Percentiles rank a stretch among this genome's conserved stretches.
These are phyloP conservation scores for Noctuana brunneofusca DNA, from an alignment of 2,888 invertebrate species.

Conservation along the genomic window DNA sequence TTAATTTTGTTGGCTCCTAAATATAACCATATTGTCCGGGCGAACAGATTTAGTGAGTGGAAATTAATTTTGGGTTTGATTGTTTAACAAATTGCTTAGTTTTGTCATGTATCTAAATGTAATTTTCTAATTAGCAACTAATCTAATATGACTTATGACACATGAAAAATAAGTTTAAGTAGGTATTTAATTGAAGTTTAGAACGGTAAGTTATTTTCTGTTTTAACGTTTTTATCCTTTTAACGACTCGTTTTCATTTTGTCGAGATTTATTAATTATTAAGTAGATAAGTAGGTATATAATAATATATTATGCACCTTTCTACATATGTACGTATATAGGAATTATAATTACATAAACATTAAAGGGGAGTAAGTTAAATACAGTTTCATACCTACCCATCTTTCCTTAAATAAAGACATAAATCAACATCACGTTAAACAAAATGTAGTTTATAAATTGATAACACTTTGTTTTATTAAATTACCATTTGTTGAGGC, in stretches of 20 bases:
- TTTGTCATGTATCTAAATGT: constrained; percentile 1
- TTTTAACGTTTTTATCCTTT: too few species aligned
- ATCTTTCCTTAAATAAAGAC: background rate
- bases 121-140: constrained; percentile 3
- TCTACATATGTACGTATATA: too few species aligned
- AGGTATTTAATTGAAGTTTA: too few species aligned
- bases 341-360: too few species aligned
- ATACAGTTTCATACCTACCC: too few species aligned
- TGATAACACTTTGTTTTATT: background rate
- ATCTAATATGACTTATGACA: background rate
- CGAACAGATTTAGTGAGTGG: background rate
- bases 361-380: too few species aligned
- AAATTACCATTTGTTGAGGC: background rate
- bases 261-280: too few species aligned
- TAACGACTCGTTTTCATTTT: too few species aligned
- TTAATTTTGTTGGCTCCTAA: constrained; percentile 37
- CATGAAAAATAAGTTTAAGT: too few species aligned
- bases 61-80: constrained; percentile 5
- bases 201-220: too few species aligned
- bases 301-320: too few species aligned
- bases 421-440: background rate
- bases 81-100: background rate
- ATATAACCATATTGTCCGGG: constrained; percentile 9
- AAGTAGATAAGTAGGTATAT: too few species aligned
- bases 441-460: background rate